Conservation (phyloP, 1,140 invertebrate species). For the Andrena cerasifolii region DNA sequence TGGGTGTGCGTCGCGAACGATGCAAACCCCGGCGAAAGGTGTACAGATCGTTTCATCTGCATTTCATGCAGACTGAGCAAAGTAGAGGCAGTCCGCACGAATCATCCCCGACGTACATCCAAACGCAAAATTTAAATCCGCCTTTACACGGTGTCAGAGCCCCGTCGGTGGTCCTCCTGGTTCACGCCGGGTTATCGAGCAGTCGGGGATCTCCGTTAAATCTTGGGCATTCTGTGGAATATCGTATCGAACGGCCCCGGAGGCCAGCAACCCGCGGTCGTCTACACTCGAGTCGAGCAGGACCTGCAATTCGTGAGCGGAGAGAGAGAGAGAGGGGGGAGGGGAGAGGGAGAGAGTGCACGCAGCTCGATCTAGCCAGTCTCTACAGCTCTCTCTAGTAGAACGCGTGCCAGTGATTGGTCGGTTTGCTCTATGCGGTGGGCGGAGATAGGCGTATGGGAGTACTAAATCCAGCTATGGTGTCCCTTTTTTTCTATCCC, state of each 20-base stretch:
- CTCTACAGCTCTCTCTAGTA: conserved; percentile 73
- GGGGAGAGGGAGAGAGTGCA: conserved; percentile 28
- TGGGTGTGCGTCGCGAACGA: too few species aligned
- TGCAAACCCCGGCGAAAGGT: too few species aligned
- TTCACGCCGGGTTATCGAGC: neutral
- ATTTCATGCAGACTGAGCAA: too few species aligned
- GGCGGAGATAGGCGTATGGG: conserved; percentile 79
- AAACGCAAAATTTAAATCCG: too few species aligned
- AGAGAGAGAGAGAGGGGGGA: conserved; percentile 21
- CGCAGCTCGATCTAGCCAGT: conserved; percentile 62
- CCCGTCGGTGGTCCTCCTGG: too few species aligned
- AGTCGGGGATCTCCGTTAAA: neutral
- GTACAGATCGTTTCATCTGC: too few species aligned
- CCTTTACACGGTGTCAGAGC: too few species aligned
- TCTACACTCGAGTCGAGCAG: conserved; percentile 16
- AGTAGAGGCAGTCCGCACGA: too few species aligned
- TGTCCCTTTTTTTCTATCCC: conserved; percentile 68
- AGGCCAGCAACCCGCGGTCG: conserved; percentile 13
- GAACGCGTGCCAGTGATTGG: conserved; percentile 77
- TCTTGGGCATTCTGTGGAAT: neutral
- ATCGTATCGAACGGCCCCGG: conserved; percentile 3
- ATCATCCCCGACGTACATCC: too few species aligned
- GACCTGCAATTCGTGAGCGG: conserved; percentile 46
- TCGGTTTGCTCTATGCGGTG: conserved; percentile 74
- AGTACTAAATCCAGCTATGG: conserved; percentile 75